Base-by-base conservation (phyloP, 2,113 vertebrate species). In the Tetrao urogallus region DNA sequence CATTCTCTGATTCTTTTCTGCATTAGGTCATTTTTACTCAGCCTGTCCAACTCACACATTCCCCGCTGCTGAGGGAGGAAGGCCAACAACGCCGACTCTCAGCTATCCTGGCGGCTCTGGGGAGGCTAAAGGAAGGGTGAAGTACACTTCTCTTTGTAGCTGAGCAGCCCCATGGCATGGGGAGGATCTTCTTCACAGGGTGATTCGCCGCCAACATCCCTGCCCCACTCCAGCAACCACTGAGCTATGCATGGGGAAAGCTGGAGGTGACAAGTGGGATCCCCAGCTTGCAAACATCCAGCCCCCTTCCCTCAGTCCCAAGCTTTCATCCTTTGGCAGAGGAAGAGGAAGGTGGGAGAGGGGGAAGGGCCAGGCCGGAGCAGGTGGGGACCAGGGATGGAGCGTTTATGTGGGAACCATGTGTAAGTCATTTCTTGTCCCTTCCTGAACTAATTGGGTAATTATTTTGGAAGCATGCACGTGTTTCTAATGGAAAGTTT, bases 371-470 rank as follows among this genome's bases (percentile, higher is more conserved):
- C 76, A 52, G 40, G 76, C 28, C 21, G 88, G 73, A 66, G 76
- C 92, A 92, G 80, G 34, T 80, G 76, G 50, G 47, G 60, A 40
- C 21, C 13, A 7, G 9, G 63, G 40, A 65, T 0, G 1, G 24
- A 34, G 19, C 81, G 60, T 94, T 95, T 92, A 90, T 70, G 56
- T 4, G 77, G 82, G 42, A 93, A 45, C 67, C 79, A 42, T 88
- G 93, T 90, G 43, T 40, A 40, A 92, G 73, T 36, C 28, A 71
- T 88, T 94, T 86, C 90, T 96, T 42, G 69, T 93, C 47, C 79
- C 88, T 96, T 93, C 92, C 95, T 34, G 95, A 95, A 96, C 95
- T 96, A 95, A 95, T 92, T 34, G 94, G 56, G 32, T 65, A 74
- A 95, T 95, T 94, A 88, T 83, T 91, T 63, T 6, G 20, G 74